Percentiles rank a stretch among this genome's conserved stretches.
Evolutionary conservation across 2,797 vertebrate species (phyloP).

Genomic region (Sebastes kiyomatsui): DNA sequence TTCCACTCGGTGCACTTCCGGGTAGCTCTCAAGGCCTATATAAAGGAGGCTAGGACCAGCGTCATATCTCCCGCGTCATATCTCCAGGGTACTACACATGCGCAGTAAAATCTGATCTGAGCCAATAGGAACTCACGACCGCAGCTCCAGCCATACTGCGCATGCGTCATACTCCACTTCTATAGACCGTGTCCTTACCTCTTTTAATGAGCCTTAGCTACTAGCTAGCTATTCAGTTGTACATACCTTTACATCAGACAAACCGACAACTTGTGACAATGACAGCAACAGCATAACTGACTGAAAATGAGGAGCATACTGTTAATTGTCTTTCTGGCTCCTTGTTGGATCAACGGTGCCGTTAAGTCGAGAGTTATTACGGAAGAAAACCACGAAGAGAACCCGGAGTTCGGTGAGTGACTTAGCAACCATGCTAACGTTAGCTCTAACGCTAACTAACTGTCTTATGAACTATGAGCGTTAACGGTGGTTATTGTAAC

Average conservation of each 20-base stretch:
- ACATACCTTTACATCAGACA: neutral
- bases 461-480: neutral
- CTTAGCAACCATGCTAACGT: conserved; percentile 29
- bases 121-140: too few species aligned
- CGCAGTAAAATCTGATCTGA: too few species aligned
- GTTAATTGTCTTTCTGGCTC: conserved; percentile 46
- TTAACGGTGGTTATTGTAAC: neutral
- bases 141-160: too few species aligned
- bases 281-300: conserved; percentile 1
- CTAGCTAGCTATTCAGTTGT: conserved; percentile 4
- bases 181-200: too few species aligned
- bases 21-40: conserved; percentile 13
- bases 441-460: conserved; percentile 10
- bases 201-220: neutral
- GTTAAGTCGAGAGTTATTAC: conserved; percentile 41
- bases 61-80: too few species aligned
- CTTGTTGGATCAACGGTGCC: conserved; percentile 61
- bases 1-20: conserved; percentile 67
- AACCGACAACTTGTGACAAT: conserved; percentile 27
- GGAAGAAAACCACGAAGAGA: conserved; percentile 55
- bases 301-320: conserved; percentile 56
- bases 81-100: too few species aligned
- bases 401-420: conserved; percentile 74
- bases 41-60: too few species aligned
- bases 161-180: too few species aligned